These are phyloP conservation scores for Anoncus sp. DNA, from an alignment of 2,888 invertebrate species.

Conservation along the genomic window DNA sequence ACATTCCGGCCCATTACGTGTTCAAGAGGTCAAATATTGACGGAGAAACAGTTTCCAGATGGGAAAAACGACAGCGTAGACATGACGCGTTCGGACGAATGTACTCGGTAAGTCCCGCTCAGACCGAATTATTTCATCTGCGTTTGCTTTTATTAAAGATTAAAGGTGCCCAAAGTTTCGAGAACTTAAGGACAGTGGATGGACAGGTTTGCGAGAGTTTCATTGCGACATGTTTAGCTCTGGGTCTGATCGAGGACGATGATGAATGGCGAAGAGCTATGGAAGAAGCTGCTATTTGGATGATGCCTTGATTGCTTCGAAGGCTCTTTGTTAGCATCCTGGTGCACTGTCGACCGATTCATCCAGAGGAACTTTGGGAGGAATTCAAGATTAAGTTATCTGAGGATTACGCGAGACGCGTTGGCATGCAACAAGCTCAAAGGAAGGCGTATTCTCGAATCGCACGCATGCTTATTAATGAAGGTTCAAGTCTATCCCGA, in stretches of 20 bases:
- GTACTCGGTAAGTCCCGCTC: too few relatives aligned
- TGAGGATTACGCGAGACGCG: too few relatives aligned
- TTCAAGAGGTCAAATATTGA: conserved; percentile 29
- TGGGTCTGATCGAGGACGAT: conserved; percentile 73
- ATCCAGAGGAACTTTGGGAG: too few relatives aligned
- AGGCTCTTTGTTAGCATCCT: too few relatives aligned
- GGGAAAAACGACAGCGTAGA: conserved; percentile 47
- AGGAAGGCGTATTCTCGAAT: too few relatives aligned
- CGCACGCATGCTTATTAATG: too few relatives aligned
- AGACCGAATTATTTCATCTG: conserved; percentile 64
- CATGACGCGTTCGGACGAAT: conserved; percentile 67
- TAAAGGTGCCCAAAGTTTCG: background rate
- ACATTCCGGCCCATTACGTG: conserved; percentile 14
- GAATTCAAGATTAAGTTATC: too few relatives aligned
- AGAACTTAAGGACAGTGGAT: background rate
- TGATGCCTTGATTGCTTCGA: conserved; percentile 21
- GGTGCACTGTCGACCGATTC: too few relatives aligned
- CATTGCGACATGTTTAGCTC: too few relatives aligned
- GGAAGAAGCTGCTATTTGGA: conserved; percentile 41
- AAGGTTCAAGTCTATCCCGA: too few relatives aligned
- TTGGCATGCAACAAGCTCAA: too few relatives aligned
- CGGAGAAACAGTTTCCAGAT: conserved; percentile 33
- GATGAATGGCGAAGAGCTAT: conserved; percentile 58
- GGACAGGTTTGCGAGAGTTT: conserved; percentile 26
- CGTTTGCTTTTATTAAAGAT: too few relatives aligned